These are phyloP conservation scores for Drosophila prolongata DNA, from an alignment of 2,888 invertebrate genomes.

Conservation along the genomic window DNA sequence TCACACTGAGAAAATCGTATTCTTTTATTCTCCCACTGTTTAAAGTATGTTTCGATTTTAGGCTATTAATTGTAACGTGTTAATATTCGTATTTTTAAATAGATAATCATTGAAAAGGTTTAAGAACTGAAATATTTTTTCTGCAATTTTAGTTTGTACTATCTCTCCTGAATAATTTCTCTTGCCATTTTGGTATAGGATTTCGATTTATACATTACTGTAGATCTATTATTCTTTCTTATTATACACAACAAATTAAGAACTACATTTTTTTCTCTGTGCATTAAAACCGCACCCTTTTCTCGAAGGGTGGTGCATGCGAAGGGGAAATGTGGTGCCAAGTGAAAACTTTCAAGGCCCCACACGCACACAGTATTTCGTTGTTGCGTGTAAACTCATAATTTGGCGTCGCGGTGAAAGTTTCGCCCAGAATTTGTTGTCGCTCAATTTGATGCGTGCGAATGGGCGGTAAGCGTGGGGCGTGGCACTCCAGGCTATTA, in stretches of 20 bases:
- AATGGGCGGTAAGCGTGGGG: constrained; percentile 28
- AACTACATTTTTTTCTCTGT: neutral
- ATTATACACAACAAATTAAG: too few relatives aligned
- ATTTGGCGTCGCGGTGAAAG: constrained; percentile 54
- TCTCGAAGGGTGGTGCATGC: constrained; percentile 1
- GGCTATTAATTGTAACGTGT: too few relatives aligned
- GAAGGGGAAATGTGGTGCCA: constrained; percentile 6
- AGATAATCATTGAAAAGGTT: too few relatives aligned
- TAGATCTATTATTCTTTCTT: too few relatives aligned
- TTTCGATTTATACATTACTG: too few relatives aligned
- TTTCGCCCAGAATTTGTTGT: constrained; percentile 53
- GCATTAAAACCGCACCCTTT: constrained; percentile 39
- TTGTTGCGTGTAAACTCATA: constrained; percentile 64
- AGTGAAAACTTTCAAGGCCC: constrained; percentile 49
- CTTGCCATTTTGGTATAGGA: too few relatives aligned
- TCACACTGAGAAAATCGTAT: neutral
- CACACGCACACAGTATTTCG: constrained; percentile 23
- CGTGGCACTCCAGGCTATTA: constrained; percentile 30
- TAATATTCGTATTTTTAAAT: too few relatives aligned
- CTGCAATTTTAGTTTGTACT: too few relatives aligned
- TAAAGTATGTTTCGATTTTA: too few relatives aligned
- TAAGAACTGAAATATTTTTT: too few relatives aligned
- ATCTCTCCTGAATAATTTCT: too few relatives aligned
- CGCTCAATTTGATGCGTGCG: constrained; percentile 57
- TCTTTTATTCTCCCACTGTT: too few relatives aligned